phyloP scores from a whole-genome alignment of 2,797 vertebrate genomes.

The Vultur gryphus region DNA sequence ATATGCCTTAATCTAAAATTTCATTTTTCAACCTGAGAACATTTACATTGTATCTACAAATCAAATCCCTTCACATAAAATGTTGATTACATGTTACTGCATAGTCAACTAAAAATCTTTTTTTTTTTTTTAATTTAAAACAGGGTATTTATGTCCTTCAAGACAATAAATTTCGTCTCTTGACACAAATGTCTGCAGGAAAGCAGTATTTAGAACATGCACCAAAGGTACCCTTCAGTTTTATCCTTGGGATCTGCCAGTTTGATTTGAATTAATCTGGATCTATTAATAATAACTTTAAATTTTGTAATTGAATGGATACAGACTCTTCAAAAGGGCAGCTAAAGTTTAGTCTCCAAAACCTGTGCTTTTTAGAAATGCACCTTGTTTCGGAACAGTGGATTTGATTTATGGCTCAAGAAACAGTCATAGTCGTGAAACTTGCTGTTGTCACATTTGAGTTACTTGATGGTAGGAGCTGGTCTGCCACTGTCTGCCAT shows the following conservation, averaged over 20 bases:
- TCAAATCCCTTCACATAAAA: not conserved
- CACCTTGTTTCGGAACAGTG: not conserved
- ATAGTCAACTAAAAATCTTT: not conserved
- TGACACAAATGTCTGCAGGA: conserved; percentile 89
- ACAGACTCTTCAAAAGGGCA: not conserved
- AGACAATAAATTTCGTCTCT: conserved; percentile 91
- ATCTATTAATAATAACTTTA: not conserved
- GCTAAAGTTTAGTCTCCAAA: not conserved
- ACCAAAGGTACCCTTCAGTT: conserved; percentile 83
- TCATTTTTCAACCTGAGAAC: not conserved
- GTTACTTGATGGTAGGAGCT: not conserved
- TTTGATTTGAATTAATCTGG: not conserved
- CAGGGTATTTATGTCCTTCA: conserved; percentile 97
- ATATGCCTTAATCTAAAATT: not conserved
- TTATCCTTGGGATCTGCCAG: not conserved
- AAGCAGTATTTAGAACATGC: conserved; percentile 94
- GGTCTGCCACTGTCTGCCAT: not conserved
- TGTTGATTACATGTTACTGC: not conserved
- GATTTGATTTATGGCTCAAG: not conserved
- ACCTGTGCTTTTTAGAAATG: not conserved
- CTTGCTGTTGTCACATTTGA: not conserved
- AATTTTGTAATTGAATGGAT: not conserved
- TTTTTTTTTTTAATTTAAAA: conserved; percentile 15
- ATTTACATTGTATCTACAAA: not conserved
- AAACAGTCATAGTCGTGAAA: not conserved